phyloP scores from a whole-genome alignment of 2,113 vertebrate genomes.

The Bathybates hornii region DNA sequence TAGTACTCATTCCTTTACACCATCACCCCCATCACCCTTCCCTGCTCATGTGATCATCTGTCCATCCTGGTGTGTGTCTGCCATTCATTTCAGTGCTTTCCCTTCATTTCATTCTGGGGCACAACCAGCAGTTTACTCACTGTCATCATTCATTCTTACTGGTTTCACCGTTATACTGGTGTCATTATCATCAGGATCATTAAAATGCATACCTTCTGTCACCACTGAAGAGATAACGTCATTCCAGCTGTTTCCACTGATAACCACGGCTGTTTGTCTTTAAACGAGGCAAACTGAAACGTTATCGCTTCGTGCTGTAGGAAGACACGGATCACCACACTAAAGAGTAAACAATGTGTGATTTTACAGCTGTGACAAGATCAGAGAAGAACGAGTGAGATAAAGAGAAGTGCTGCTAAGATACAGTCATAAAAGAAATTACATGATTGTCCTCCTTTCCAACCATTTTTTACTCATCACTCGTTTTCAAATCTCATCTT shows the following conservation, averaged over 20 bases:
- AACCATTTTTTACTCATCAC: neutral
- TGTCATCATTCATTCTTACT: neutral
- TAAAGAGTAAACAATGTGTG: neutral
- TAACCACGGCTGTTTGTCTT: neutral
- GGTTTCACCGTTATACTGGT: neutral
- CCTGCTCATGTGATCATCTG: neutral
- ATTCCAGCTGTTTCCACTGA: neutral
- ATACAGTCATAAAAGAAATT: neutral
- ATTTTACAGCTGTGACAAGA: neutral
- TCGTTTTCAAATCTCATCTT: neutral
- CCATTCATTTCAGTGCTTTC: neutral
- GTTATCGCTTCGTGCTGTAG: neutral
- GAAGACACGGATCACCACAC: neutral
- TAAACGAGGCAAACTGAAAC: neutral
- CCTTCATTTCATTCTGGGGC: neutral
- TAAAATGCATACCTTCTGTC: neutral
- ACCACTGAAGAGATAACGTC: neutral
- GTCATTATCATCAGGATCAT: neutral
- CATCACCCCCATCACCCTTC: neutral
- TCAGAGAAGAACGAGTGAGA: neutral
- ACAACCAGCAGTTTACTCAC: neutral
- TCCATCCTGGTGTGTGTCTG: neutral
- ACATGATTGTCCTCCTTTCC: neutral
- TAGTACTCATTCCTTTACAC: conserved; percentile 2
- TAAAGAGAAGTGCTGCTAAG: neutral